These are phyloP conservation scores for Cancer borealis DNA, from an alignment of 2,888 invertebrate species.

Conservation along the genomic window DNA sequence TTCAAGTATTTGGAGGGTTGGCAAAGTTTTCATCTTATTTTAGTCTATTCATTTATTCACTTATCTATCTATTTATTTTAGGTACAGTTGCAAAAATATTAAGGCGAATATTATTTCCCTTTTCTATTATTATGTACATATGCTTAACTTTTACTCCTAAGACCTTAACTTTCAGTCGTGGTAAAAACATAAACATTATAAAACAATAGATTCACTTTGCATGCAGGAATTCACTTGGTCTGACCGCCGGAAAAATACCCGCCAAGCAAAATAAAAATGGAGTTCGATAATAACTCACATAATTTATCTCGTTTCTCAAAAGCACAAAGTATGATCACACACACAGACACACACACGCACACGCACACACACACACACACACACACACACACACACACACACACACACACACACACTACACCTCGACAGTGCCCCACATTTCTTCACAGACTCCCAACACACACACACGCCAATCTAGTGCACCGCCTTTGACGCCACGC, in stretches of 20 bases:
- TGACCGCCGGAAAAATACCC: background rate
- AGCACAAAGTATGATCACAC: background rate
- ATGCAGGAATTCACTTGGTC: background rate
- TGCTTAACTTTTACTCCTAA: background rate
- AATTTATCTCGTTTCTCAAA: background rate
- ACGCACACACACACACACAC: background rate
- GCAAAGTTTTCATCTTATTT: background rate
- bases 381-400: constrained; percentile 20
- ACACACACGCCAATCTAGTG: background rate
- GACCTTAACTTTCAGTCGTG: background rate
- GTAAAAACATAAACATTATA: background rate
- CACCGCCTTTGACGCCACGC: background rate
- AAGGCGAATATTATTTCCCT: background rate
- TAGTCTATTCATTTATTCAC: background rate
- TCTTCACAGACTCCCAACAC: background rate
- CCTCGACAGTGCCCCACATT: too few relatives aligned
- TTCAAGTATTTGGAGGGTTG: too few relatives aligned
- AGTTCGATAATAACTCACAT: background rate
- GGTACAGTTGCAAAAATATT: background rate
- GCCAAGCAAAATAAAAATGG: background rate
- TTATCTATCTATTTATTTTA: background rate
- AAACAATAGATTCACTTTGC: background rate
- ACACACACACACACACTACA: constrained; percentile 18
- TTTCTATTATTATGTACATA: background rate
- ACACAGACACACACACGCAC: background rate